A percentile compares a stretch with the other conserved stretches of the same genome.
phyloP scores from a whole-genome alignment of 2,797 vertebrate species.

The Sebastes taczanowskii region DNA sequence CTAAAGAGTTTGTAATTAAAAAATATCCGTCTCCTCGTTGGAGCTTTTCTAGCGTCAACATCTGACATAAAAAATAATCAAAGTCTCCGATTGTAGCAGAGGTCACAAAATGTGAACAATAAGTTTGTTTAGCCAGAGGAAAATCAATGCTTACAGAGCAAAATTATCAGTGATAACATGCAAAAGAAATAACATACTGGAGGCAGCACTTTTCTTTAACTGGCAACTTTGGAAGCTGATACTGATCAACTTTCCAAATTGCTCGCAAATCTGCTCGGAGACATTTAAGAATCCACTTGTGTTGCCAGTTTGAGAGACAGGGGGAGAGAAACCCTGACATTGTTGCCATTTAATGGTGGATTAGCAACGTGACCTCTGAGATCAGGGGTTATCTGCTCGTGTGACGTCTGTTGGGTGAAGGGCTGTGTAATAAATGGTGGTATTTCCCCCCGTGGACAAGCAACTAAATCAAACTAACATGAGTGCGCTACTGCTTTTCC shows the following conservation, averaged over 20 bases:
- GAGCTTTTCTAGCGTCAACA: background rate
- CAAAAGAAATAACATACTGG: background rate
- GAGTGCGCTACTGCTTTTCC: background rate
- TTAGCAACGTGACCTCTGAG: conserved; percentile 50
- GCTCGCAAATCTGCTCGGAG: background rate
- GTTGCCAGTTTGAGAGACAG: conserved; percentile 32
- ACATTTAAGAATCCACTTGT: conserved; percentile 36
- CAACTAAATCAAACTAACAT: conserved; percentile 21
- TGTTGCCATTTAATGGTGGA: conserved; percentile 51
- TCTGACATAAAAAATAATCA: background rate
- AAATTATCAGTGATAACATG: conserved; percentile 1
- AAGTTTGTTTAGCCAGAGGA: conserved; percentile 1
- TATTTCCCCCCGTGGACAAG: conserved; percentile 11
- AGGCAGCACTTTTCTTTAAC: background rate
- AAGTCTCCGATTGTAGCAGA: background rate
- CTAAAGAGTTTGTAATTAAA: background rate
- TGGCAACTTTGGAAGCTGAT: conserved; percentile 15
- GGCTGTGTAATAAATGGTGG: conserved; percentile 43
- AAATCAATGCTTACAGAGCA: background rate
- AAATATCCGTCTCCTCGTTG: background rate
- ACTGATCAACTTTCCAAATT: conserved; percentile 24
- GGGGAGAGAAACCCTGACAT: conserved; percentile 4
- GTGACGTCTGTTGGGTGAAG: conserved; percentile 2
- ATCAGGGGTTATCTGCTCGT: conserved; percentile 65
- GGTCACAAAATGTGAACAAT: background rate